Evolutionary conservation across 2,888 invertebrate species (phyloP).

Genomic region (Elysia crispata): DNA sequence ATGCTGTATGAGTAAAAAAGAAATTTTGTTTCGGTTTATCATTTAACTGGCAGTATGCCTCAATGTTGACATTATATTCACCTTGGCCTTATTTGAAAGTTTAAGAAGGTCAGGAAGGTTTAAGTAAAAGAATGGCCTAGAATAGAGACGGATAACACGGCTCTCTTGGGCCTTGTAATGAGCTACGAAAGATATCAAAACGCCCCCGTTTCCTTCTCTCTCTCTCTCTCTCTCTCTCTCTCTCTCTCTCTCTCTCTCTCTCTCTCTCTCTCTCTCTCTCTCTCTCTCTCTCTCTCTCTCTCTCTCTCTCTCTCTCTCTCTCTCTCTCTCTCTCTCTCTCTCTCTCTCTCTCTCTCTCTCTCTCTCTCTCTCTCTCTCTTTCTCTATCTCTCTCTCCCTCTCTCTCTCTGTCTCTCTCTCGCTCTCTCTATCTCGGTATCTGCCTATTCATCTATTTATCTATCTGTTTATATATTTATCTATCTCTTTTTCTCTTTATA

Average conservation of each 20-base stretch:
- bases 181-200: neutral
- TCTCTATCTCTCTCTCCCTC: neutral
- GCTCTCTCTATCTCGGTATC: neutral
- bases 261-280: neutral
- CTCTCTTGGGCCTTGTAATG: neutral
- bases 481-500: neutral
- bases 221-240: neutral
- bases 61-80: too few relatives aligned
- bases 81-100: too few relatives aligned
- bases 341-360: neutral
- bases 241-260: constrained; percentile 5
- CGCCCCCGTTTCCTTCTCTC: neutral
- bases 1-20: too few relatives aligned
- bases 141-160: too few relatives aligned
- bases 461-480: neutral
- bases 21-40: too few relatives aligned
- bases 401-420: neutral
- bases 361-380: neutral
- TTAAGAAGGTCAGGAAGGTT: too few relatives aligned
- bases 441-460: neutral
- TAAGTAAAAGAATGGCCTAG: too few relatives aligned
- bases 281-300: neutral
- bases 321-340: neutral
- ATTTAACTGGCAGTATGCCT: too few relatives aligned
- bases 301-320: neutral